Percentiles rank a stretch among this genome's conserved stretches.
phyloP scores from a whole-genome alignment of 2,888 invertebrate species.

The Pyrocoelia pectoralis region DNA sequence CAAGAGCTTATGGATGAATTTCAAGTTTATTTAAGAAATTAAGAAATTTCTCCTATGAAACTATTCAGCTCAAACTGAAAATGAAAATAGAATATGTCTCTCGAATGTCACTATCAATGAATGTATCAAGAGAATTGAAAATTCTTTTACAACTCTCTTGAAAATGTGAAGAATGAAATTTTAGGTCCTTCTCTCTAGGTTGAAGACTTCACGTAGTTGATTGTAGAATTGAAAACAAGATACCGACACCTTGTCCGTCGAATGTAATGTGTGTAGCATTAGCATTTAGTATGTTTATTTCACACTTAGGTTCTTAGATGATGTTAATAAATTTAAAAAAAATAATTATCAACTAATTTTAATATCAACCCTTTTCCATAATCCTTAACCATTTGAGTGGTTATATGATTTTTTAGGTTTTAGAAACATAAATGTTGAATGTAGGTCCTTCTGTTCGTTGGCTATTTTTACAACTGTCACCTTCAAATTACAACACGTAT shows the following conservation, averaged over 20 bases:
- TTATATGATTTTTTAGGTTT: background rate
- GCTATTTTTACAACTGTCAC: too few species aligned
- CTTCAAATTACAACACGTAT: too few species aligned
- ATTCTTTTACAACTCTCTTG: constrained; percentile 53
- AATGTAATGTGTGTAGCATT: constrained; percentile 10
- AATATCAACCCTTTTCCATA: background rate
- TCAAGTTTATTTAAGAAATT: constrained; percentile 51
- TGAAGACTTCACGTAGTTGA: constrained; percentile 47
- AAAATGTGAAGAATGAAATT: constrained; percentile 50
- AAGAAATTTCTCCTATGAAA: constrained; percentile 42
- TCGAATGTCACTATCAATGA: constrained; percentile 45
- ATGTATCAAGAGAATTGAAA: constrained; percentile 53
- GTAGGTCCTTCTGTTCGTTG: too few species aligned
- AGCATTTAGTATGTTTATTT: constrained; percentile 14
- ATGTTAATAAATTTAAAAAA: constrained; percentile 22
- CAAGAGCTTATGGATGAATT: constrained; percentile 85
- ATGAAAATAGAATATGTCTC: constrained; percentile 40
- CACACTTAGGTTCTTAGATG: constrained; percentile 21
- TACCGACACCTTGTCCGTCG: constrained; percentile 11
- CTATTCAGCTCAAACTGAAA: constrained; percentile 36
- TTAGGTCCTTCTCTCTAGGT: constrained; percentile 43
- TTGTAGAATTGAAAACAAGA: constrained; percentile 29
- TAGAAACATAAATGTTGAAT: too few species aligned
- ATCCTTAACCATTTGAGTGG: background rate
- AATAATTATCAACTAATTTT: constrained; percentile 5